Conservation (phyloP, 2,797 vertebrate species). For the Danionella dracula region DNA sequence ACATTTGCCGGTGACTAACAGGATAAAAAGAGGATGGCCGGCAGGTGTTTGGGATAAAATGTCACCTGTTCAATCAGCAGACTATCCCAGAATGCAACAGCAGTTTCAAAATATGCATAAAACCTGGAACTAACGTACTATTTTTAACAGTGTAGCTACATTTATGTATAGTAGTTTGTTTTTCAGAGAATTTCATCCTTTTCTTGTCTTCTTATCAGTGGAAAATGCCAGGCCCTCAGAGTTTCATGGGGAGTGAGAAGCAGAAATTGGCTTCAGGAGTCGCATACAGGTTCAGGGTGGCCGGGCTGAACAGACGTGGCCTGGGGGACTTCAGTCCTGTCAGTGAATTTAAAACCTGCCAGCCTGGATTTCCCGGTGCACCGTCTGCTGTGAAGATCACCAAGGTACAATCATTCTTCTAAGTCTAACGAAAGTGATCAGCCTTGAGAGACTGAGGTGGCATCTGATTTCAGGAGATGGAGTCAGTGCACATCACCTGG, state of each 20-base stretch:
- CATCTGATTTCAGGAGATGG: conserved; percentile 70
- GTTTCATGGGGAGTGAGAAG: conserved; percentile 78
- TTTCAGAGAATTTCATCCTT: no score
- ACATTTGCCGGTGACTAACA: no score
- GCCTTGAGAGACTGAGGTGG: neutral
- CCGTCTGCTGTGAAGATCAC: conserved; percentile 93
- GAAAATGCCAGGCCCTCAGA: conserved; percentile 71
- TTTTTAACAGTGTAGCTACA: no score
- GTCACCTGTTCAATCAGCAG: no score
- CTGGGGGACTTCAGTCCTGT: conserved; percentile 85
- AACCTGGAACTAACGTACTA: no score
- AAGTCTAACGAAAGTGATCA: neutral
- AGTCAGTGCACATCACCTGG: conserved; percentile 94
- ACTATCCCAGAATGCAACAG: no score
- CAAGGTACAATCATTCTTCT: conserved; percentile 69
- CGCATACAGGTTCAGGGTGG: conserved; percentile 87
- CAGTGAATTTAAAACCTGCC: conserved; percentile 95
- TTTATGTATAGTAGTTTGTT: no score
- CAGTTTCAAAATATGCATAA: no score
- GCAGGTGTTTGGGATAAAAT: no score
- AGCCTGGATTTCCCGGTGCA: conserved; percentile 93
- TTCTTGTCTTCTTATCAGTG: conserved; percentile 46
- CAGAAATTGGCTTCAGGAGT: conserved; percentile 81
- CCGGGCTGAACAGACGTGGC: conserved; percentile 87
- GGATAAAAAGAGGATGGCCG: no score